Conservation (phyloP, 2,113 vertebrate genomes). For the Psettodes erumei region DNA sequence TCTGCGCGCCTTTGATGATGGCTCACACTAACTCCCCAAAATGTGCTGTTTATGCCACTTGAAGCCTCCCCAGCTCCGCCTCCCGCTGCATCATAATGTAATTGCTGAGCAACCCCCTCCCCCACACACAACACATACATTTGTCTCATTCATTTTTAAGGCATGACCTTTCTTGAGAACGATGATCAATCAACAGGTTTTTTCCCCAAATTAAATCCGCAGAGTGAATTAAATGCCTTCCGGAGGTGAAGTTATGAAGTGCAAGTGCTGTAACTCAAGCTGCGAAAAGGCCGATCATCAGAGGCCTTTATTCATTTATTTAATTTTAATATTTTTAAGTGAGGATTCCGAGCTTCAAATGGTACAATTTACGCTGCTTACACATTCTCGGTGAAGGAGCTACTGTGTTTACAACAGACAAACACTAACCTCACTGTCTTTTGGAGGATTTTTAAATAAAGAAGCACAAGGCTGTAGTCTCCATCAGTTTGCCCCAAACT, state of each 20-base stretch:
- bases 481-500: slow-evolving; percentile 1
- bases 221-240: slow-evolving; percentile 69
- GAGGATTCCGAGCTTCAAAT: neutral
- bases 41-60: slow-evolving; percentile 60
- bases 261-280: slow-evolving; percentile 36
- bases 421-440: neutral
- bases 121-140: slow-evolving; percentile 19
- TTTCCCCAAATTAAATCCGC: slow-evolving; percentile 78
- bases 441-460: neutral
- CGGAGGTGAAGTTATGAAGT: slow-evolving; percentile 52
- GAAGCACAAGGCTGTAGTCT: neutral
- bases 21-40: slow-evolving; percentile 58
- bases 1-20: slow-evolving; percentile 54
- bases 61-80: slow-evolving; percentile 33
- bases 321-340: too few relatives aligned
- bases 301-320: slow-evolving; percentile 1
- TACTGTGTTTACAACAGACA: neutral
- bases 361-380: slow-evolving; percentile 13
- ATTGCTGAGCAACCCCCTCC: slow-evolving; percentile 59
- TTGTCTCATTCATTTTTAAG: slow-evolving; percentile 74
- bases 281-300: slow-evolving; percentile 42
- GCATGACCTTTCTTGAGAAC: slow-evolving; percentile 81
- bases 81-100: slow-evolving; percentile 69
- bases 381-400: neutral
- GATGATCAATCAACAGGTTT: slow-evolving; percentile 81